phyloP scores from a whole-genome alignment of 2,888 invertebrate genomes.

The Caenorhabditis auriculariae region DNA sequence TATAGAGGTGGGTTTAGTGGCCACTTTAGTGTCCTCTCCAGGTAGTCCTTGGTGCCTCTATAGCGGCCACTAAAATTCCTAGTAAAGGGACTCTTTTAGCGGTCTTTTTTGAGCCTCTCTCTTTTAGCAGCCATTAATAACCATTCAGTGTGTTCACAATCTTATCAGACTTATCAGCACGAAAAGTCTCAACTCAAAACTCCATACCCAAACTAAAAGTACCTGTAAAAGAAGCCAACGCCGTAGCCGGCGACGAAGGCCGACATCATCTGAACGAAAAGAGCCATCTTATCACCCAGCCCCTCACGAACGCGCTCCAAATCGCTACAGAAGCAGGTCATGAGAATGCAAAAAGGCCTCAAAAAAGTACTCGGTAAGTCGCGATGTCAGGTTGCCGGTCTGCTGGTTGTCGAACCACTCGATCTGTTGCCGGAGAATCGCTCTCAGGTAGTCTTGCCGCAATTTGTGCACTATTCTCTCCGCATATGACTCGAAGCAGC shows the following conservation, averaged over 20 bases:
- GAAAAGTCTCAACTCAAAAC: too few relatives aligned
- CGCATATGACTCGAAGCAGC: constrained; percentile 58
- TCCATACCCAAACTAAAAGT: constrained; percentile 34
- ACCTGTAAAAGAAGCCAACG: constrained; percentile 67
- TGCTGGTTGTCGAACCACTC: constrained; percentile 67
- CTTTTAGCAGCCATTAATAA: too few relatives aligned
- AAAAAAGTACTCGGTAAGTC: constrained; percentile 66
- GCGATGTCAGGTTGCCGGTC: constrained; percentile 67
- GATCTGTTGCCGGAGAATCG: constrained; percentile 65
- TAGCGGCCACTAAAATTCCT: too few relatives aligned
- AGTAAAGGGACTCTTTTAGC: too few relatives aligned
- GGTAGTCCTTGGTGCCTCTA: too few relatives aligned
- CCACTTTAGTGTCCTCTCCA: too few relatives aligned
- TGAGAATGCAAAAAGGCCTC: neutral
- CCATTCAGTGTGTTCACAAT: too few relatives aligned
- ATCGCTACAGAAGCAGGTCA: constrained; percentile 63
- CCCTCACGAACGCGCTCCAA: constrained; percentile 68
- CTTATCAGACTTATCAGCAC: too few relatives aligned
- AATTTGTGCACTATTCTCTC: constrained; percentile 67
- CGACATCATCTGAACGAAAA: constrained; percentile 64
- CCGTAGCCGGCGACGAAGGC: constrained; percentile 66
- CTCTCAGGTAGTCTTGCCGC: constrained; percentile 66
- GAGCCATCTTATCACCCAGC: constrained; percentile 68
- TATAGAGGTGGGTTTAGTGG: too few relatives aligned
- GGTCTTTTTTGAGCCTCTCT: too few relatives aligned